Evolutionary conservation across 2,888 invertebrate species (phyloP), one percentile per base, ranked within the genome.

Genomic region (Oxytorus armatus): DNA sequence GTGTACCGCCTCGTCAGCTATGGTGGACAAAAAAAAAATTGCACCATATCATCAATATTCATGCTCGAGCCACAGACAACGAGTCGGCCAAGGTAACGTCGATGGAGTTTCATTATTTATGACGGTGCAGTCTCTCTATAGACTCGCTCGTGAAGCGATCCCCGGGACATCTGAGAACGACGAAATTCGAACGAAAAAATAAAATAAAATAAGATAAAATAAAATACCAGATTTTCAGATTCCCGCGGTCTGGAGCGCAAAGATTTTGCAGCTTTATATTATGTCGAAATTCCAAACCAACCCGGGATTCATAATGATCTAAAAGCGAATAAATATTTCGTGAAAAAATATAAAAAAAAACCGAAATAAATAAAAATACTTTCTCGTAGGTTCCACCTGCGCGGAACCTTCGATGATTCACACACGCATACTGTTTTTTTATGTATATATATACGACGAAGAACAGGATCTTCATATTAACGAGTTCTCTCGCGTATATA

Each of bases 401-500:
- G 53, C 33, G 18, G 33, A 57, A 69, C 70, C 29, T 70, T 47
- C 47, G 47, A 47, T 47, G 29, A n/a, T 23, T 42, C 57, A 10
- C n/a, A 33, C 47, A 39, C 47, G 55, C 4, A 5, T 36, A 29
- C 23, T n/a, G n/a, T n/a, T n/a, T n/a, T n/a, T n/a, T n/a, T n/a
- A 14, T 59, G 21, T 59, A 10, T 29, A 47, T 53, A 49, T 70
- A 21, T 51, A 59, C 29, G 53, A 59, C 57, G 55, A 39, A 51
- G 61, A 59, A 72, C 59, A 53, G 57, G 72, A 68, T 70, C 39
- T 57, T 65, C 29, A 53, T n/a, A 47, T 61, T 61, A 57, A 72
- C 51, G 59, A 44, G 33, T 47, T 57, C 53, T 51, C 47, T n/a
- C n/a, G 49, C 49, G 49, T 79, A 76, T 79, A 79, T 76, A 80